These are phyloP conservation scores for Eriosoma lanigerum DNA, from an alignment of 1,140 invertebrate species.

Conservation along the genomic window DNA sequence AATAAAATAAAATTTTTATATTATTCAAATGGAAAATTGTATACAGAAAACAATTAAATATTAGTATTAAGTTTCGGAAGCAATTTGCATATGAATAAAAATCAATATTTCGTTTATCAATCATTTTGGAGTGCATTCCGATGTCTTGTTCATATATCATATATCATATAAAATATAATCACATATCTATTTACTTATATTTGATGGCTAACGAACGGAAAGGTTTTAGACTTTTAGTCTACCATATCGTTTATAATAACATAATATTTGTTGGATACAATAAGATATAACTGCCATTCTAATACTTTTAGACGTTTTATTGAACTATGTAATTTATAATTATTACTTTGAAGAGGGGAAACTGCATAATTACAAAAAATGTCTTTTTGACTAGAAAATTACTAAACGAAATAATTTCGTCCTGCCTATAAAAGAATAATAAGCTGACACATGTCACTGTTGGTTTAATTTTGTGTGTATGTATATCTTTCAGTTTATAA, in stretches of 20 bases:
- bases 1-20: no score
- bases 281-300: background rate
- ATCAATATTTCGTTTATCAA: background rate
- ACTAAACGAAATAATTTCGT: background rate
- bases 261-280: background rate
- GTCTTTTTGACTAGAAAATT: background rate
- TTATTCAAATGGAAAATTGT: no score
- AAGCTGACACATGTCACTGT: background rate
- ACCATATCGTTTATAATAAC: background rate
- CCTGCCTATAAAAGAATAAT: background rate
- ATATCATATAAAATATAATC: no score
- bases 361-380: background rate
- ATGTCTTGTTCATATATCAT: background rate
- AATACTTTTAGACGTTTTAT: background rate
- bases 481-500: background rate
- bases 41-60: no score
- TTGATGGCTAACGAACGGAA: background rate
- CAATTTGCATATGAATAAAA: background rate
- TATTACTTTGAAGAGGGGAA: constrained; percentile 6
- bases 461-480: background rate
- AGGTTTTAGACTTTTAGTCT: background rate
- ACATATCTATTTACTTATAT: background rate
- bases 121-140: background rate
- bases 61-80: no score
- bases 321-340: background rate